Percentiles rank a stretch among this genome's conserved stretches.
Conservation (phyloP, 2,113 vertebrate species). For the Trematocara unimaculatum region DNA sequence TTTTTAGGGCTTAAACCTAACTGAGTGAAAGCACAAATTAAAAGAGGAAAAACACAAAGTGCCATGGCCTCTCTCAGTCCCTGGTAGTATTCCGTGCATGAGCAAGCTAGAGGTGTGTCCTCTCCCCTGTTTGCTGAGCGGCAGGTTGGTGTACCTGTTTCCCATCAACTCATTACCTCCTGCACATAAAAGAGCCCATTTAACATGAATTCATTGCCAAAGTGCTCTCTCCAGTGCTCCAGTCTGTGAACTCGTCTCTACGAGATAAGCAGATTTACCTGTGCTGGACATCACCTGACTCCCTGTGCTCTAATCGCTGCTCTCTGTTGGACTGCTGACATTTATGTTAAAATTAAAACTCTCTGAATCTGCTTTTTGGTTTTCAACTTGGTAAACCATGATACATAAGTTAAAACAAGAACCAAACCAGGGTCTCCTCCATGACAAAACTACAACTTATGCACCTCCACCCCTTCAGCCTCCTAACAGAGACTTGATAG, state of each 20-base stretch:
- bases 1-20: not conserved
- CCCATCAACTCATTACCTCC: not conserved
- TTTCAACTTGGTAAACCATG: not conserved
- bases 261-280: not conserved
- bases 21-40: not conserved
- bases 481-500: not conserved
- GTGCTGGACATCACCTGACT: not conserved
- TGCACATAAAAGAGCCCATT: not conserved
- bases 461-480: not conserved
- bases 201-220: not conserved
- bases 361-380: not conserved
- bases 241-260: not conserved
- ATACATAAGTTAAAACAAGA: not conserved
- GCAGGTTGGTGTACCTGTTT: not conserved
- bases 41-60: not conserved
- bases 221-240: not conserved
- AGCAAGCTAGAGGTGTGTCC: not conserved
- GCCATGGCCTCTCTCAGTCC: not conserved
- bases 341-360: not conserved
- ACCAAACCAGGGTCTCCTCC: not conserved
- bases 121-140: not conserved
- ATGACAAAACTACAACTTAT: not conserved
- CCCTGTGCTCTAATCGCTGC: not conserved
- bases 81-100: not conserved
- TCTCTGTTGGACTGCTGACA: not conserved